phyloP scores from a whole-genome alignment of 2,888 invertebrate species.

The Andrena minutula region DNA sequence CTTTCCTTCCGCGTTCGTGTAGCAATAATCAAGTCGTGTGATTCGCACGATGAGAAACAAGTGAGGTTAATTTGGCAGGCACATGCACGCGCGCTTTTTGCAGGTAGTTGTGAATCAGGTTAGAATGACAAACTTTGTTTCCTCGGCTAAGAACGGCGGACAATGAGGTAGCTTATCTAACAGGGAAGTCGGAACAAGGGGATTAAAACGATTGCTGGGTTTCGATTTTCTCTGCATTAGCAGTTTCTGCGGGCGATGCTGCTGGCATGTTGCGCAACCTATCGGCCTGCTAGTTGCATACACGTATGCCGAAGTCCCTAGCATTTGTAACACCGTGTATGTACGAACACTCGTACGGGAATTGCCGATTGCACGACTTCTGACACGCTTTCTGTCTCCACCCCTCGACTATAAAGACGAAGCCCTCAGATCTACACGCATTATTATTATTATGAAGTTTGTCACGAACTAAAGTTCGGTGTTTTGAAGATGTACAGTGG shows the following conservation, averaged over 20 bases:
- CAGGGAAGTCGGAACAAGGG: constrained; percentile 52
- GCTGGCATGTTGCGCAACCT: constrained; percentile 69
- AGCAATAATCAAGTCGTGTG: constrained; percentile 45
- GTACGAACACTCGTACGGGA: constrained; percentile 19
- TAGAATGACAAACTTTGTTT: constrained; percentile 6
- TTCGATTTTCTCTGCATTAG: constrained; percentile 42
- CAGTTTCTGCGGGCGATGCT: constrained; percentile 71
- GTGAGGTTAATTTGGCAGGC: constrained; percentile 18
- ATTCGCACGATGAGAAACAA: constrained; percentile 44
- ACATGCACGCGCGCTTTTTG: neutral
- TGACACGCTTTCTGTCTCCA: constrained; percentile 38
- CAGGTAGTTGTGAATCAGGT: constrained; percentile 7
- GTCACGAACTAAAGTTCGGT: no score
- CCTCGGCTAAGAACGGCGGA: neutral
- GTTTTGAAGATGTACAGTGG: no score
- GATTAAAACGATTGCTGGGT: constrained; percentile 31
- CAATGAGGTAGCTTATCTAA: constrained; percentile 29
- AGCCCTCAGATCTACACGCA: no score
- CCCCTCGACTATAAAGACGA: neutral
- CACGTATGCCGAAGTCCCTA: constrained; percentile 12
- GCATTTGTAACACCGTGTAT: constrained; percentile 33
- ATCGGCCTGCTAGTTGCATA: constrained; percentile 34
- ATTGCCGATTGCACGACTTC: constrained; percentile 17
- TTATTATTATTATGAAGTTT: no score
- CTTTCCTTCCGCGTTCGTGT: constrained; percentile 68